Base-by-base conservation (phyloP, 2,888 invertebrate species). In the Nebria salina region DNA sequence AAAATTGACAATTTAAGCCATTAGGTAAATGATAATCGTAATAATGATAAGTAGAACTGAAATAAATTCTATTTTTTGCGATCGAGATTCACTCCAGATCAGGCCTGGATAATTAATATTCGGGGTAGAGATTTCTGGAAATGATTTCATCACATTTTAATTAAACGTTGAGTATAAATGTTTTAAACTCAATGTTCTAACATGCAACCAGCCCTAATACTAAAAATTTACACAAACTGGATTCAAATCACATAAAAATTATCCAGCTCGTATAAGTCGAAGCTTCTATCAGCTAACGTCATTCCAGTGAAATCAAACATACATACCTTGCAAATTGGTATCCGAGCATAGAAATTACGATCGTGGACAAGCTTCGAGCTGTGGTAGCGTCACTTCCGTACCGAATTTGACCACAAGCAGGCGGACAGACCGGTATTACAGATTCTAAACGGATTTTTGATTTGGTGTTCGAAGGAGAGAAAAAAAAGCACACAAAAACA, bases 351-450 rank as follows among this genome's bases (percentile, higher is more conserved):
- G 70, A 70, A 0, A 70, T 70, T 25, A 70, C 70, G 26, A 70
- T 26, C 11, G 70, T 70, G 70, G 70, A 70, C 34, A 70, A 20
- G 25, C 70, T 34, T 70, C 25, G 20, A 34, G 70, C 15, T 25
- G 70, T 70, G 5, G 70, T 54, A 42, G 91, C 93, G 82, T 90
- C 91, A 84, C 90, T 91, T 83, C 90, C 92, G 86, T 92, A 94
- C 75, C 92, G 89, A 79, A 93, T 91, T 86, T 93, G 93, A 8
- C 94, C 95, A 89, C 97, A 97, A 86, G 97, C 97, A 83, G 97
- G 97, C 85, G 97, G 97, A 87, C 97, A 97, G 86, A 97, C 95
- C 85, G 97, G 97, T 85, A 96, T 95, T 86, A 96, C 94, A 77
- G 96, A 95, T 91, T 97, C 96, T 95, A 93, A 88, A 91, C 85